Evolutionary conservation across 2,797 vertebrate genomes (phyloP), one percentile per base, ranked within the genome.

Genomic region (Rachycentron canadum): DNA sequence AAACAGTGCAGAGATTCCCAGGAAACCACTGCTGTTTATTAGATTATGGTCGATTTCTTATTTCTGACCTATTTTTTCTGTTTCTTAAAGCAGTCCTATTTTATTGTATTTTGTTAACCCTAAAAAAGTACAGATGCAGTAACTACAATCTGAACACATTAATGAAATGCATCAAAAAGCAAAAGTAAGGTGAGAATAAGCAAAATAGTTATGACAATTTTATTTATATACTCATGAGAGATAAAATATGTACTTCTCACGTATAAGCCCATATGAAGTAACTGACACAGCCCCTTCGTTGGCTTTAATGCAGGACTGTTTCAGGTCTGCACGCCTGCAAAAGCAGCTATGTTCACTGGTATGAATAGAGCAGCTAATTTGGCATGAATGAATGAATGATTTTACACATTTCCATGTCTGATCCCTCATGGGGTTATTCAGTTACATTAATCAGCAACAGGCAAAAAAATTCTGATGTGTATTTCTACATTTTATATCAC

Each of bases 371-470:
- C 49, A 57, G n/a, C 13, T 34, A 21, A 9, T 17, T 43, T 47
- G 7, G 32, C 2, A 41, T 67, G 0, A n/a, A 34, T 67, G 1
- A 45, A 52, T 23, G 11, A 23, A 47, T 34, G 0, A 19, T 32
- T 72, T 56, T 21, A 49, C 38, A 2, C 2, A 38, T 45, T 63
- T 59, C 30, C 11, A 19, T 26, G 7, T 45, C 26, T 16, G 28
- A 55, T 53, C 3, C n/a, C 28, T 60, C 47, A 47, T 19, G 16
- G 3, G 14, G 7, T 53, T 68, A 23, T 40, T 62, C 26, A 3
- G 26, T 57, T 45, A 53, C 56, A 28, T 61, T 59, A 34, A 60
- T 55, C 49, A 62, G n/a, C 49, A 55, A 17, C 23, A 41, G 64
- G 58, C 47, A 56, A 14, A 19, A 60, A 0, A 43, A 17, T 16